These are phyloP conservation scores for Netelia virgata DNA, from an alignment of 2,888 invertebrate genomes.

Conservation along the genomic window DNA sequence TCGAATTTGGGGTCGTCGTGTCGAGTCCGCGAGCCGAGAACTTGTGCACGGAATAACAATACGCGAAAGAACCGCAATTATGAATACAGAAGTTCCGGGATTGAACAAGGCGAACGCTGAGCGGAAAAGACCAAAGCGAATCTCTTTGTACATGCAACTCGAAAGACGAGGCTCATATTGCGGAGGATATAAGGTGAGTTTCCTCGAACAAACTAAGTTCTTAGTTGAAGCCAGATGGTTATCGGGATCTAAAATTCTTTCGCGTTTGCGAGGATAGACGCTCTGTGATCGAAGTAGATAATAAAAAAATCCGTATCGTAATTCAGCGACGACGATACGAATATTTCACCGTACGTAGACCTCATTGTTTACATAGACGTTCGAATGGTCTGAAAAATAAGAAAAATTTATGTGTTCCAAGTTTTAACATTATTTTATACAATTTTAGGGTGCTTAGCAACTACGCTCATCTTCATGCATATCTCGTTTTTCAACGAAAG, in stretches of 20 bases:
- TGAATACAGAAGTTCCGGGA: constrained; percentile 40
- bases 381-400: too few species aligned
- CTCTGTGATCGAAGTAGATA: too few species aligned
- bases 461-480: too few species aligned
- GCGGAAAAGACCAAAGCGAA: background rate
- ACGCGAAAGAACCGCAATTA: constrained; percentile 27
- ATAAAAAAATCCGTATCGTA: too few species aligned
- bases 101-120: constrained; percentile 40
- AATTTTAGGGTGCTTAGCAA: too few species aligned
- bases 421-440: too few species aligned
- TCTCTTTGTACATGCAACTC: constrained; percentile 35
- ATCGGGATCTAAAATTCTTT: constrained; percentile 29
- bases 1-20: constrained; percentile 17
- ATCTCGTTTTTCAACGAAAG: too few species aligned
- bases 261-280: background rate
- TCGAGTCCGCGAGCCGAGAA: background rate
- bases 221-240: constrained; percentile 52
- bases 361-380: too few species aligned
- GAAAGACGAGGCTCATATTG: constrained; percentile 10
- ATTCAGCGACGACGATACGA: too few species aligned
- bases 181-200: constrained; percentile 6
- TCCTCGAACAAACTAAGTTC: background rate
- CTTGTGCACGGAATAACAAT: constrained; percentile 60
- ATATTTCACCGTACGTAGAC: too few species aligned
- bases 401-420: too few species aligned